A percentile compares a stretch with the other conserved stretches of the same genome.
phyloP scores from a whole-genome alignment of 2,113 vertebrate species.

The Pangasianodon gigas region DNA sequence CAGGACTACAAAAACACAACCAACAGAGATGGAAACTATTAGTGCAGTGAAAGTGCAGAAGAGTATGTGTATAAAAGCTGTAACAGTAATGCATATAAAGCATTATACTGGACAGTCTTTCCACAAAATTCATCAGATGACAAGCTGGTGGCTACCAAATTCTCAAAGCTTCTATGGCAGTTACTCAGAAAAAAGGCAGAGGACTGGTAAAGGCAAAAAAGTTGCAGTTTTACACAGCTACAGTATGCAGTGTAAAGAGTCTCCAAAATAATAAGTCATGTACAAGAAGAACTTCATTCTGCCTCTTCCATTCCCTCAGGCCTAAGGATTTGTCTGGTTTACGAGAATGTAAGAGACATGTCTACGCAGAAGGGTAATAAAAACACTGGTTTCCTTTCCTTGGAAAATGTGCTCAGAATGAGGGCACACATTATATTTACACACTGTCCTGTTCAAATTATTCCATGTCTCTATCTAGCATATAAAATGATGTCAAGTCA shows the following conservation, averaged over 20 bases:
- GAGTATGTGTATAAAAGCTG: background rate
- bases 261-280: background rate
- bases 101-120: background rate
- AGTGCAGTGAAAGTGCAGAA: slow-evolving; percentile 27
- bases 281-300: slow-evolving; percentile 1
- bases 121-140: background rate
- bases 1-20: background rate
- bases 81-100: background rate
- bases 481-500: background rate
- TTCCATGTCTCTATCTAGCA: background rate
- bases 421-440: background rate
- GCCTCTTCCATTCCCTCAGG: background rate
- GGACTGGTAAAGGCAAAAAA: background rate
- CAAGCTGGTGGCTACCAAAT: no score
- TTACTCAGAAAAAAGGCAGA: background rate
- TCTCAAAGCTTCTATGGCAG: background rate
- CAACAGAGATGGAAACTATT: slow-evolving; percentile 9
- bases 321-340: background rate
- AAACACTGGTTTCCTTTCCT: background rate
- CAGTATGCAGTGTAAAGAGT: background rate
- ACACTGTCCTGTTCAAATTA: background rate
- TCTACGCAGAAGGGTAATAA: background rate
- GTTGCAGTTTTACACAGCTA: background rate
- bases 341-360: background rate
- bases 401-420: background rate